Base-by-base conservation (phyloP, 2,888 invertebrate genomes). In the Pyrgus malvae region DNA sequence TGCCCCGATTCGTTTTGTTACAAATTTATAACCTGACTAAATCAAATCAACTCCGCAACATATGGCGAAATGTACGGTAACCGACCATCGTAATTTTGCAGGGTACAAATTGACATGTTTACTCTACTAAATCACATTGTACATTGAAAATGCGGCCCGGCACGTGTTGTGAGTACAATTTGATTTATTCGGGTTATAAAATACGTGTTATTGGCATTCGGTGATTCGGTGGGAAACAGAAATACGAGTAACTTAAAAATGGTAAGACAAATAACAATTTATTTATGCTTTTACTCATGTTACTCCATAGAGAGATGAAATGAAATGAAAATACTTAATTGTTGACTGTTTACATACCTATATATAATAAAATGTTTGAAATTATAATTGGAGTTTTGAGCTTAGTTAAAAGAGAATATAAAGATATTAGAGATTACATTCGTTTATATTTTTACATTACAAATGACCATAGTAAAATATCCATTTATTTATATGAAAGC, bases 11-110 rank as follows among this genome's bases (percentile, higher is more conserved):
- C 37, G 21, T 45, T 53, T 45, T 45, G 27, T 38, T 14, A 37
- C 37, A 45, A 72, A 83, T 81, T 77, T 80, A 80, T 77, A 78
- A 80, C 70, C 74, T 76, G 73, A 70, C 80, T 70, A 81, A 82
- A 79, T 80, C 67, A 69, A 78, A 79, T 76, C 69, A 73, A 74
- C 77, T 64, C 54, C 74, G 65, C 72, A 78, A 78, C 72, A 67
- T 70, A 72, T 70, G 53, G 45, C 27, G 14, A 5, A 29, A 45
- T 29, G 44, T 29, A 53, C 45, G 37, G 14, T 29, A n/a, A 68
- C 68, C 64, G 65, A 62, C 70, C 74, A 68, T 70, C 74, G 67
- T 72, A 67, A 73, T 73, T 77, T 70, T 64, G 69, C 68, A 61
- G 64, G 60, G 66, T 70, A 71, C 73, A 76, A 73, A 80, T 77